Conservation (phyloP, 2,888 invertebrate genomes). For the Dioctria rufipes region DNA sequence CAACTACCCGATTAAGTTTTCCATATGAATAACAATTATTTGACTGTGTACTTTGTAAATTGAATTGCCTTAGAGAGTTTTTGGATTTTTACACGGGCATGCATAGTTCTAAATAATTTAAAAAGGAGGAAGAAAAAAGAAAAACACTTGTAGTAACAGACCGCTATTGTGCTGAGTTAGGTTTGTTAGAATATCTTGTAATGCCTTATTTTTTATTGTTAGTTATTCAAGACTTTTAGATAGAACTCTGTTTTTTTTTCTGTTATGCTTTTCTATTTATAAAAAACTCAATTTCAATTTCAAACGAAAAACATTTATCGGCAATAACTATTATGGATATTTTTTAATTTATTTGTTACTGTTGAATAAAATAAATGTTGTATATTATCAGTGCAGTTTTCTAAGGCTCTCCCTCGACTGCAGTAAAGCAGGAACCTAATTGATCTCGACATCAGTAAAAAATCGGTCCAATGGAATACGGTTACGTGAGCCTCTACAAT, state of each 20-base stretch:
- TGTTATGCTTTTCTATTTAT: constrained; percentile 54
- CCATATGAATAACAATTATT: constrained; percentile 1
- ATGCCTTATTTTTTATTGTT: constrained; percentile 50
- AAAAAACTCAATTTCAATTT: constrained; percentile 32
- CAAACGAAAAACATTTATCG: constrained; percentile 29
- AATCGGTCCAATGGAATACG: no score
- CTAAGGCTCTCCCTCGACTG: no score
- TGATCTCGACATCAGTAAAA: no score
- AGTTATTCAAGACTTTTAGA: constrained; percentile 49
- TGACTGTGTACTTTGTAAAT: constrained; percentile 12
- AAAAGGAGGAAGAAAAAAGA: not conserved
- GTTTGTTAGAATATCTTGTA: constrained; percentile 27
- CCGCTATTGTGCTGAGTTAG: not conserved
- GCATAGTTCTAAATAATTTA: not conserved
- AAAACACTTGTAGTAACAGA: not conserved
- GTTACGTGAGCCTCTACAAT: no score
- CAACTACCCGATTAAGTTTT: constrained; percentile 62
- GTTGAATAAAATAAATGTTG: constrained; percentile 52
- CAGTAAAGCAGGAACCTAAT: no score
- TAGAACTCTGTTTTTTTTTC: constrained; percentile 37
- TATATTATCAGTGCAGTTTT: not conserved
- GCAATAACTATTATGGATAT: constrained; percentile 45
- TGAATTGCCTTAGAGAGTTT: constrained; percentile 36
- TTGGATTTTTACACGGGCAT: not conserved
- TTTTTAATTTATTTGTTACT: constrained; percentile 54